These are phyloP conservation scores for Troides oblongomaculatus DNA, from an alignment of 2,888 invertebrate genomes.

Conservation along the genomic window DNA sequence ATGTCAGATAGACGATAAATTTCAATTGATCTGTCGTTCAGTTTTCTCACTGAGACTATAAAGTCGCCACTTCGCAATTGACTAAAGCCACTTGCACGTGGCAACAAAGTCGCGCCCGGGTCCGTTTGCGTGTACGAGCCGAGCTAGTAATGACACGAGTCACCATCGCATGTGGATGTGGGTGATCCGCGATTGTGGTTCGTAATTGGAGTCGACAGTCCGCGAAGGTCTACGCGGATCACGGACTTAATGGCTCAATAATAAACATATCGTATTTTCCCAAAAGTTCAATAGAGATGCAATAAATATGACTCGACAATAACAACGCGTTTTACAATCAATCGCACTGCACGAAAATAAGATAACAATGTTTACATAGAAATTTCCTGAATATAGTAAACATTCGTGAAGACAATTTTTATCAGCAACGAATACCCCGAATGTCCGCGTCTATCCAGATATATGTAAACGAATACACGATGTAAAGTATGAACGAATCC, in stretches of 20 bases:
- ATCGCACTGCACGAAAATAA: conserved; percentile 9
- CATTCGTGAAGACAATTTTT: conserved; percentile 8
- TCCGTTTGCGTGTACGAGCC: conserved; percentile 10
- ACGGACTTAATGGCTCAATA: conserved; percentile 31
- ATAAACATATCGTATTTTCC: neutral
- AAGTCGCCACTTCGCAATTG: conserved; percentile 22
- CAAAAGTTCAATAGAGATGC: neutral
- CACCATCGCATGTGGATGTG: conserved; percentile 60
- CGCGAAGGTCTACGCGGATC: conserved; percentile 55
- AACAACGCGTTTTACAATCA: conserved; percentile 19
- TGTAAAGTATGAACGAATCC: neutral
- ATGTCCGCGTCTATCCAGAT: neutral
- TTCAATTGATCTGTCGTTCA: conserved; percentile 20
- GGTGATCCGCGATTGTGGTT: conserved; percentile 45
- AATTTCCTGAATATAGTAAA: conserved; percentile 20
- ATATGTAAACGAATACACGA: neutral
- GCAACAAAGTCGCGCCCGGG: conserved; percentile 8
- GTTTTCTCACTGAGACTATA: conserved; percentile 14
- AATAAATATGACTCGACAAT: conserved; percentile 8
- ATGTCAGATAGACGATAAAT: conserved; percentile 21
- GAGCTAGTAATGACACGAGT: conserved; percentile 41
- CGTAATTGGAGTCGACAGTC: conserved; percentile 61
- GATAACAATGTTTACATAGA: conserved; percentile 22
- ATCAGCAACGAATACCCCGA: neutral
- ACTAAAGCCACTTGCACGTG: conserved; percentile 17